Conservation (phyloP, 2,113 vertebrate genomes). For the Tetrao urogallus region DNA sequence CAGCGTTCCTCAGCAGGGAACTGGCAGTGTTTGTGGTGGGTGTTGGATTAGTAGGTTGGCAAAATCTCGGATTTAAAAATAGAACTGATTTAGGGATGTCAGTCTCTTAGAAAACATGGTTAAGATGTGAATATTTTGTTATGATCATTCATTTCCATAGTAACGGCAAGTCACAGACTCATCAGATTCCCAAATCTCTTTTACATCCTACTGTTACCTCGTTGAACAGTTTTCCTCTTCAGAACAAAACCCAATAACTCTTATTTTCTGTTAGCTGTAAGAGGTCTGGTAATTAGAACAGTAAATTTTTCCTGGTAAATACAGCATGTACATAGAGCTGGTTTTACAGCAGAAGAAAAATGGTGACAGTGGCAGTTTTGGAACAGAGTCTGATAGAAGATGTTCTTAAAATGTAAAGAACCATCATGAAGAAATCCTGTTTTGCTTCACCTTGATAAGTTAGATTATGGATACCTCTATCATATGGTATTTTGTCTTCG, state of each 20-base stretch:
- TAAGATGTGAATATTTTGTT: conserved; percentile 56
- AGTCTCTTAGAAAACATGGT: neutral
- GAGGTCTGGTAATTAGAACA: conserved; percentile 57
- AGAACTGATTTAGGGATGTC: neutral
- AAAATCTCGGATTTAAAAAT: neutral
- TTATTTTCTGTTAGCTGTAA: conserved; percentile 48
- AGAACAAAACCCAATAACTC: conserved; percentile 28
- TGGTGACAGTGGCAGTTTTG: conserved; percentile 11
- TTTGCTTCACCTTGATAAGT: conserved; percentile 31
- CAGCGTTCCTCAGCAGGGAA: neutral
- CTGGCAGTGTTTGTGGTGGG: neutral
- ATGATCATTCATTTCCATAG: conserved; percentile 53
- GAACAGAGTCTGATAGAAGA: neutral
- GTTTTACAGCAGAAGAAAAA: conserved; percentile 45
- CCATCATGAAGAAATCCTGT: neutral
- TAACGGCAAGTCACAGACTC: conserved; percentile 18
- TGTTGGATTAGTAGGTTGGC: neutral
- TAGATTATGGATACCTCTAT: neutral
- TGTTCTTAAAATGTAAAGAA: conserved; percentile 20
- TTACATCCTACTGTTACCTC: conserved; percentile 9
- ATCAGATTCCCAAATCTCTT: neutral
- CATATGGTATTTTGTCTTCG: neutral
- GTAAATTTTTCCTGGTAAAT: conserved; percentile 60
- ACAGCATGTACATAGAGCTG: conserved; percentile 17
- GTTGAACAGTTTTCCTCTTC: conserved; percentile 22